phyloP scores from a whole-genome alignment of 2,113 vertebrate species.

The Clarias magur region DNA sequence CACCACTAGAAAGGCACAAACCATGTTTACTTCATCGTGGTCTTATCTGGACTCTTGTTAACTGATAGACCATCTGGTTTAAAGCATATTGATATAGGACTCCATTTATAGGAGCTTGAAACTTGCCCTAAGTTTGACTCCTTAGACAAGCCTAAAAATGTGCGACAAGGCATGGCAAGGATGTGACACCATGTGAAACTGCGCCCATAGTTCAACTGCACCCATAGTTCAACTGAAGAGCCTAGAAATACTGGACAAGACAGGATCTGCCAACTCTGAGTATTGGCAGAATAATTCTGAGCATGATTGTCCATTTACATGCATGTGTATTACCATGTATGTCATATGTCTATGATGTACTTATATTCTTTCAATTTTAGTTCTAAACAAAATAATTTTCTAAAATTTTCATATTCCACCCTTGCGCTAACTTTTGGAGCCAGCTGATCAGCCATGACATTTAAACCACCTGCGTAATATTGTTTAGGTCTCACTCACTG shows the following conservation, averaged over 20 bases:
- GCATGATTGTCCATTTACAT: neutral
- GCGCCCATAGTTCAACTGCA: no score
- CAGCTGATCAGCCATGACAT: neutral
- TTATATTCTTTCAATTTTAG: neutral
- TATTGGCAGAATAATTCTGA: neutral
- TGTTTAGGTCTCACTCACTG: no score
- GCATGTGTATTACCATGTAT: neutral
- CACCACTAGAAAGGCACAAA: neutral
- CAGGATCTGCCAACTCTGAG: neutral
- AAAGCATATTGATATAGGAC: slow-evolving; percentile 13
- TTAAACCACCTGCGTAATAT: no score
- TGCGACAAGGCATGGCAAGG: neutral
- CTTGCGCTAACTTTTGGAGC: slow-evolving; percentile 8
- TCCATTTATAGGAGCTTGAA: slow-evolving; percentile 11
- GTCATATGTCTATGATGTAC: neutral
- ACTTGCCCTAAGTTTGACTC: neutral
- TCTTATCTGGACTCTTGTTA: slow-evolving; percentile 13
- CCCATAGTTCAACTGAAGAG: neutral
- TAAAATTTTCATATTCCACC: neutral
- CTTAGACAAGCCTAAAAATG: neutral
- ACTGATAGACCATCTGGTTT: neutral
- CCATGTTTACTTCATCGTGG: neutral
- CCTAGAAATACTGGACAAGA: neutral
- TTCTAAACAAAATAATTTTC: neutral
- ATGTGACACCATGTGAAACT: neutral